phyloP scores from a whole-genome alignment of 2,888 invertebrate species.

The Amiota minor region DNA sequence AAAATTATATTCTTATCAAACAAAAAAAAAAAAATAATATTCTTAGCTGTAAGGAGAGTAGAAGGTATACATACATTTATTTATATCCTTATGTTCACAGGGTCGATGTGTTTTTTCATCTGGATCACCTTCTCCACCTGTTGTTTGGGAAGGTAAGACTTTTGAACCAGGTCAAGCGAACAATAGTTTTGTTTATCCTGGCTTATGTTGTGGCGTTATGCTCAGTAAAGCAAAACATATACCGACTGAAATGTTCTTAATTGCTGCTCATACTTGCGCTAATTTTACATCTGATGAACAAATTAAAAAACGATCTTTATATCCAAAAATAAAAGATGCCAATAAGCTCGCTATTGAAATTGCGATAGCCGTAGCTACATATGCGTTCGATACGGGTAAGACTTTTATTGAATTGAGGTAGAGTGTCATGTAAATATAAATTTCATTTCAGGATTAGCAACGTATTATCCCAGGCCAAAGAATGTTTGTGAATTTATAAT shows the following conservation, averaged over 20 bases:
- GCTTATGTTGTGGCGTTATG: slow-evolving; percentile 46
- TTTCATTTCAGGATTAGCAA: slow-evolving; percentile 5
- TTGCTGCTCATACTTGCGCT: slow-evolving; percentile 47
- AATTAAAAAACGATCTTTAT: slow-evolving; percentile 33
- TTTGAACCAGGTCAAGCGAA: slow-evolving; percentile 51
- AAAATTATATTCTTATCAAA: too few relatives aligned
- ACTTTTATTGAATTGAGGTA: not conserved
- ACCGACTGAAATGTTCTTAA: slow-evolving; percentile 48
- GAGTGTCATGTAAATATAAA: not conserved
- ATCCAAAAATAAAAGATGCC: slow-evolving; percentile 43
- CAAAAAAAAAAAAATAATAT: too few relatives aligned
- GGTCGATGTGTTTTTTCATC: slow-evolving; percentile 54
- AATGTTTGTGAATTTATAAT: slow-evolving; percentile 2
- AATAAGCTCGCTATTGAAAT: slow-evolving; percentile 42
- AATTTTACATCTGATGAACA: slow-evolving; percentile 14
- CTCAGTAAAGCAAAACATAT: slow-evolving; percentile 32
- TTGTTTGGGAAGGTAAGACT: slow-evolving; percentile 51
- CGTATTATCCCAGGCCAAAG: slow-evolving; percentile 13
- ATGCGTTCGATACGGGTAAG: slow-evolving; percentile 36
- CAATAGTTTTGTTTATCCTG: slow-evolving; percentile 54
- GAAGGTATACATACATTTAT: too few relatives aligned
- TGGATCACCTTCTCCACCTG: slow-evolving; percentile 57
- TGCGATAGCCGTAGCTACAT: slow-evolving; percentile 38
- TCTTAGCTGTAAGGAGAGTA: too few relatives aligned
- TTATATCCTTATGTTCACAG: slow-evolving; percentile 30